Base-by-base conservation (phyloP, 2,888 invertebrate species). In the Macrosiphum euphorbiae region DNA sequence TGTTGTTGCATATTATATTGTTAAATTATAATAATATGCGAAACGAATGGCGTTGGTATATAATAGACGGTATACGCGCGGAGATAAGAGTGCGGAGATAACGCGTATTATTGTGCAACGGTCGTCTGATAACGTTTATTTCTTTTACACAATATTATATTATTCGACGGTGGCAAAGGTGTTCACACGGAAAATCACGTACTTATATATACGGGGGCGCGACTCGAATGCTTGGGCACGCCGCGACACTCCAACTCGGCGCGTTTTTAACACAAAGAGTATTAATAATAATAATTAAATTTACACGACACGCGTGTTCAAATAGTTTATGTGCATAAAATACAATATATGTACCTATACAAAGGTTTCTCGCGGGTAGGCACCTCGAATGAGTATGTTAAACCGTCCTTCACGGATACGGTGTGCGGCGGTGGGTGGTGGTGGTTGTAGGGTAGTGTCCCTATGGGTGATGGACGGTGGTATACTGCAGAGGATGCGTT, bases 101-200 rank as follows among this genome's bases (percentile, higher is more conserved):
- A 91, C 41, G 41, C 28, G 28, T 11, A 86, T 86, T 47, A 88
- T 91, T 85, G 44, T n/a, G 91, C 58, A 41, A 91, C 41, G 50
- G 13, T 24, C 26, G 84, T 52, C 50, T 41, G 84, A 85, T 47
- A 47, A 47, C 10, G 26, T 26, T 52, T 24, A 24, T 20, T 35
- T 78, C 10, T 78, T 35, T 67, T n/a, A 41, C 52, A 86, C 28
- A 47, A 61, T 28, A 35, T 10, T 2, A 5, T 88, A 7, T 67
- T 47, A 67, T 24, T 47, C 44, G 47, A 28, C 61, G 7, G 44
- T 52, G 88, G 88, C 28, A 78, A 67, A 67, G 88, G 52, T n/a
- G 94, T 94, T 94, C 94, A 94, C 94, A 94, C 93, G 90, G 86
- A 61, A 94, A 90, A 90, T 94, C 94, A 94, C 94, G 93, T 94